These are phyloP conservation scores for Tetragonula clypearis DNA, from an alignment of 1,140 invertebrate genomes.

Conservation along the genomic window DNA sequence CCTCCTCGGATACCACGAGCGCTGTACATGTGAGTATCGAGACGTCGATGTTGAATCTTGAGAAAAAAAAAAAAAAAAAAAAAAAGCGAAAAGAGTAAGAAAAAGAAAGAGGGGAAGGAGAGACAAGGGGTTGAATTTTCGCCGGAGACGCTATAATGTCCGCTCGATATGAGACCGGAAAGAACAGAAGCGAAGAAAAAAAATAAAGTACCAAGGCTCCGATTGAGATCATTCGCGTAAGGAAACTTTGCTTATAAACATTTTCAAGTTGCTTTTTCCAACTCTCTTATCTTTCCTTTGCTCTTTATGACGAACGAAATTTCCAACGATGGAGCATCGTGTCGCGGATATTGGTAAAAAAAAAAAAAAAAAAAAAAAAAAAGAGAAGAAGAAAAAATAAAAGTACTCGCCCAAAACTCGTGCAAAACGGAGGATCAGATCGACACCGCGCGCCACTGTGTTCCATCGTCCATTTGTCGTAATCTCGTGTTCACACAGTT, in stretches of 20 bases:
- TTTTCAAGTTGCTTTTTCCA: background rate
- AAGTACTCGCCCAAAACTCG: background rate
- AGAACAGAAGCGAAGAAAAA: background rate
- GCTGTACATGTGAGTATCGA: slow-evolving; percentile 70
- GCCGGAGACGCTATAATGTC: no score
- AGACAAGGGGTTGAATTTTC: background rate
- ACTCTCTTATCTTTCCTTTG: no score
- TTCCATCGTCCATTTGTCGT: background rate
- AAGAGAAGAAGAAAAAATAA: background rate
- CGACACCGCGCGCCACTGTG: background rate
- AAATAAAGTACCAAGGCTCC: background rate
- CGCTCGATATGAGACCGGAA: no score
- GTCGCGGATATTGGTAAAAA: background rate
- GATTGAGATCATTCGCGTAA: background rate
- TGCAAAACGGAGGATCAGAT: slow-evolving; percentile 8
- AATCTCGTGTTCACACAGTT: slow-evolving; percentile 48
- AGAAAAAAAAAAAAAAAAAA: background rate
- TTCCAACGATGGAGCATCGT: no score
- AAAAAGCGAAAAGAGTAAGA: background rate
- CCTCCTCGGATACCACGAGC: slow-evolving; percentile 66
- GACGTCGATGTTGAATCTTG: background rate
- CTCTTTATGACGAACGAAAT: no score
- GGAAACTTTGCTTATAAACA: background rate
- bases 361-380: background rate
- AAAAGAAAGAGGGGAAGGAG: no score